phyloP scores from a whole-genome alignment of 2,113 vertebrate species.

The Lates calcarifer region DNA sequence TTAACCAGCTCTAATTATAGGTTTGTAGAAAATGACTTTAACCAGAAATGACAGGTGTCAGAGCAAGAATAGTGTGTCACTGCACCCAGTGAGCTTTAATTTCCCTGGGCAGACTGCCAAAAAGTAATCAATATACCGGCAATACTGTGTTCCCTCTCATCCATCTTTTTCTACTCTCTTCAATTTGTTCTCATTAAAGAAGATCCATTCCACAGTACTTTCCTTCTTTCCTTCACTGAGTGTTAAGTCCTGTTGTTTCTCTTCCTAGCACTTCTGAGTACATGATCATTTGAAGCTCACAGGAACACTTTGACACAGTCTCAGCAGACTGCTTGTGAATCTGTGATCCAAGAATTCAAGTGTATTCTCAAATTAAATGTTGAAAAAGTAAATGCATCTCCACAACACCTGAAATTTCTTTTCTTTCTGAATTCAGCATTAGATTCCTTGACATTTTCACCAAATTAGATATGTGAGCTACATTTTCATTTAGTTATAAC shows the following conservation, averaged over 20 bases:
- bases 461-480: background rate
- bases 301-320: background rate
- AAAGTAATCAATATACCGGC: constrained; percentile 56
- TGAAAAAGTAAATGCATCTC: background rate
- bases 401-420: background rate
- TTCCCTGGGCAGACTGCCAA: constrained; percentile 42
- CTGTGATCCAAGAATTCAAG: constrained; percentile 1
- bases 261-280: constrained; percentile 8
- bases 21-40: constrained; percentile 13
- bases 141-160: constrained; percentile 38
- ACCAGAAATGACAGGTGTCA: constrained; percentile 32
- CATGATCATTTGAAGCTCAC: constrained; percentile 7
- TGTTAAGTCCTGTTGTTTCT: constrained; percentile 19
- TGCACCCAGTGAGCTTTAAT: constrained; percentile 46
- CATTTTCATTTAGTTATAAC: background rate
- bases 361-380: too few species aligned
- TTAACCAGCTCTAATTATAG: constrained; percentile 14
- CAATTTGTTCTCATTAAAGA: constrained; percentile 69
- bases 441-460: background rate
- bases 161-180: constrained; percentile 43
- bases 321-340: background rate
- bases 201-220: constrained; percentile 33
- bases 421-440: background rate
- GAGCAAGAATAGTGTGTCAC: constrained; percentile 3
- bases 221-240: constrained; percentile 20